A percentile compares a stretch with the other conserved stretches of the same genome.
Conservation (phyloP, 2,113 vertebrate genomes). For the Rutilus rutilus region DNA sequence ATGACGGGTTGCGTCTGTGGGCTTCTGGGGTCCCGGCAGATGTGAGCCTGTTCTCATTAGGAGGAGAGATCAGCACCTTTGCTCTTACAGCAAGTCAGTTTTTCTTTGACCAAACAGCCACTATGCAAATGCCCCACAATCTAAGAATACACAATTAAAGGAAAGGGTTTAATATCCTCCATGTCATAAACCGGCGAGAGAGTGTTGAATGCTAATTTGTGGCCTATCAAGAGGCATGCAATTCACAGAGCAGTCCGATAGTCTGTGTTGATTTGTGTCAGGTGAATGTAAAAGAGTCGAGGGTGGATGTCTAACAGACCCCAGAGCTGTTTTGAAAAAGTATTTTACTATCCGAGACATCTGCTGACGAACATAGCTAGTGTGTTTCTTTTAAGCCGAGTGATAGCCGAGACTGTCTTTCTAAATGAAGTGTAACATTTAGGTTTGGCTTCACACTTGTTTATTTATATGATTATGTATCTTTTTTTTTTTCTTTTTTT, state of each 20-base stretch:
- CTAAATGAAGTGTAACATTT: background rate
- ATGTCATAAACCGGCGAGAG: conserved; percentile 55
- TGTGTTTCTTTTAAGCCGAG: background rate
- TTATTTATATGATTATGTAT: background rate
- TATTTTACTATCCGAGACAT: background rate
- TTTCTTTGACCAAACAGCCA: conserved; percentile 59
- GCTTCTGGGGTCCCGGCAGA: conserved; percentile 9
- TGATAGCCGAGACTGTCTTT: background rate
- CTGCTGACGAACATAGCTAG: background rate
- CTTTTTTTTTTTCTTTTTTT: background rate
- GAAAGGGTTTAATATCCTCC: conserved; percentile 66
- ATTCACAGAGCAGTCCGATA: background rate
- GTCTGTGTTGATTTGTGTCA: conserved; percentile 4
- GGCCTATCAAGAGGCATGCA: background rate
- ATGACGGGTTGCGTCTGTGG: background rate
- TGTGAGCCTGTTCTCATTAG: conserved; percentile 60
- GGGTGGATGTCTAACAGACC: conserved; percentile 1
- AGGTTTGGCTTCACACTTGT: background rate
- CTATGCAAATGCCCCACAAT: conserved; percentile 67
- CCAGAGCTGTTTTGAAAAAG: background rate
- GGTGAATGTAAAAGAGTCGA: conserved; percentile 22
- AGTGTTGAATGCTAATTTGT: conserved; percentile 60
- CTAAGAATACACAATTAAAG: conserved; percentile 68
- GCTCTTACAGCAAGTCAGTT: conserved; percentile 59
- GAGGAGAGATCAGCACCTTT: conserved; percentile 62